phyloP scores from a whole-genome alignment of 2,113 vertebrate species.

The Spermophilus dauricus region DNA sequence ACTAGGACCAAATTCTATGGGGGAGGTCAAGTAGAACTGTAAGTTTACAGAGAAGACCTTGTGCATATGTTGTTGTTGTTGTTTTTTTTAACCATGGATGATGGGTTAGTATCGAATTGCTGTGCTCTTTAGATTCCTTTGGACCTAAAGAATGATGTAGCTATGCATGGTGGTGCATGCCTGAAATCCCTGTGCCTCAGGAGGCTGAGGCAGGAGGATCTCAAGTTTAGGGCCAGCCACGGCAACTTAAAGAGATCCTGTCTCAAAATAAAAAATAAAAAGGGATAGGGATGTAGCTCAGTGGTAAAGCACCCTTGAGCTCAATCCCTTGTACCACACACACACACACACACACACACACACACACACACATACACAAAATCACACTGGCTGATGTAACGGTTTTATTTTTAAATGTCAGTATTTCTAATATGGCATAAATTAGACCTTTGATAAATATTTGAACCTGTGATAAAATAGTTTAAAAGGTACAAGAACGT shows the following conservation, averaged over 20 bases:
- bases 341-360: too few relatives aligned
- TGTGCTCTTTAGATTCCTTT: slow-evolving; percentile 36
- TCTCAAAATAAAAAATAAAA: not conserved
- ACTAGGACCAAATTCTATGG: not conserved
- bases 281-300: not conserved
- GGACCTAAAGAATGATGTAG: slow-evolving; percentile 8
- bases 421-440: not conserved
- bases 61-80: not conserved
- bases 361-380: too few relatives aligned
- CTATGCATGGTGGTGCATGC: not conserved
- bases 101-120: not conserved
- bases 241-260: not conserved
- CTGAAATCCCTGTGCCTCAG: not conserved
- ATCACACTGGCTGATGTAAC: not conserved
- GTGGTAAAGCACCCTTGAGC: not conserved
- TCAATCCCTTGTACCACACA: not conserved
- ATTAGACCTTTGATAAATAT: not conserved
- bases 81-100: not conserved
- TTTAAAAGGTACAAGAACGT: not conserved
- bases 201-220: not conserved
- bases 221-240: not conserved
- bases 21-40: not conserved
- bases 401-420: not conserved
- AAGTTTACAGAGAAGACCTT: not conserved
- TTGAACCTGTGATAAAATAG: not conserved